These are phyloP conservation scores for Melanerpes formicivorus DNA, from an alignment of 2,113 vertebrate genomes.

Conservation along the genomic window DNA sequence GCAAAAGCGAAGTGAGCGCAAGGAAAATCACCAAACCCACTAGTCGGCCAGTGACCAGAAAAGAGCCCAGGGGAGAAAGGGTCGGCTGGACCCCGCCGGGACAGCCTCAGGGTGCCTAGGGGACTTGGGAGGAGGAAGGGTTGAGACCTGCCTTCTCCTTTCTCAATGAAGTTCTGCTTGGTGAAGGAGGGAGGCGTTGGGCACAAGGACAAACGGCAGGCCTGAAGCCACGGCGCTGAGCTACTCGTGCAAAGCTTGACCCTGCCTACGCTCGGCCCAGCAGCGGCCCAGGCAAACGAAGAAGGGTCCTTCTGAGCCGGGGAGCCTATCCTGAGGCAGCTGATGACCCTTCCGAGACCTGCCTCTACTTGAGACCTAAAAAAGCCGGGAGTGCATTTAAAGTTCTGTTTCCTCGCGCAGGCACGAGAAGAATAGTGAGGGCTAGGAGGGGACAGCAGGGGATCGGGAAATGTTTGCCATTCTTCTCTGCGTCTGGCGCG, in stretches of 20 bases:
- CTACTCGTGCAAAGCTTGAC: background rate
- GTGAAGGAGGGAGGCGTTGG: too few relatives aligned
- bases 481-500: background rate
- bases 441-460: too few relatives aligned
- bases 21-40: background rate
- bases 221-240: background rate
- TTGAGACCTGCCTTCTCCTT: background rate
- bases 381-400: background rate
- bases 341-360: background rate
- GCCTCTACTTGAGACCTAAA: background rate
- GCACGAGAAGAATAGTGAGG: background rate
- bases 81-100: background rate
- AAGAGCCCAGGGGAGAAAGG: background rate
- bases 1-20: background rate
- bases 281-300: background rate
- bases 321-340: background rate
- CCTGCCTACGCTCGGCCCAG: background rate
- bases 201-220: background rate
- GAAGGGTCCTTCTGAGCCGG: background rate
- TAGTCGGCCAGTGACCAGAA: background rate
- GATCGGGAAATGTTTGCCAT: background rate
- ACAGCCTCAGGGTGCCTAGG: background rate
- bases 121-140: rapidly evolving
- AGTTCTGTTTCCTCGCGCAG: background rate
- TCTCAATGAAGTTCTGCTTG: background rate